Conservation (phyloP, 2,888 invertebrate genomes). For the Amitus sp. region DNA sequence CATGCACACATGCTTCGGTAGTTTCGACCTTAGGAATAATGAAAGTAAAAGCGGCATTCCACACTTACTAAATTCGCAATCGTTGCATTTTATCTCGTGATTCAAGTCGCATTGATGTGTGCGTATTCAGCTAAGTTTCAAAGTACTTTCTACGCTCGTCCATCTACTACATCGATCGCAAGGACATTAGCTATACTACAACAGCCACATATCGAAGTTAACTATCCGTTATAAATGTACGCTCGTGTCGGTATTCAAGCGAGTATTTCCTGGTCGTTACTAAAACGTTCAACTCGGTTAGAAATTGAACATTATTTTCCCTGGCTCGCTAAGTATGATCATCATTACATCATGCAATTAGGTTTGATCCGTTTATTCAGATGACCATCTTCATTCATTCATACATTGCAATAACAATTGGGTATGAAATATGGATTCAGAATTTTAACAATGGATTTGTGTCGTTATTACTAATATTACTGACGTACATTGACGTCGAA, state of each 20-base stretch:
- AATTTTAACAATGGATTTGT: conserved; percentile 36
- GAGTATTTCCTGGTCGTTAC: conserved; percentile 44
- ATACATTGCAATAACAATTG: too few relatives aligned
- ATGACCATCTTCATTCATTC: too few relatives aligned
- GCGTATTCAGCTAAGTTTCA: conserved; percentile 5
- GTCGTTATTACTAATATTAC: conserved; percentile 35
- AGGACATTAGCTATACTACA: too few relatives aligned
- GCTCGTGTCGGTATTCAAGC: conserved; percentile 36
- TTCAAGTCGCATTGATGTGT: conserved; percentile 4
- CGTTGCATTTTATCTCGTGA: not conserved
- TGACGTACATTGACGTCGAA: conserved; percentile 31
- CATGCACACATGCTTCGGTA: too few relatives aligned
- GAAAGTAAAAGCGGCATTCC: conserved; percentile 16
- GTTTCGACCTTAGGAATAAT: too few relatives aligned
- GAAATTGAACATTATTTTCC: conserved; percentile 19
- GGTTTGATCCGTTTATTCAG: conserved; percentile 30
- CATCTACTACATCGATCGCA: too few relatives aligned
- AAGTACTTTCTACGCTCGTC: not conserved
- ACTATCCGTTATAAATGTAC: conserved; percentile 43
- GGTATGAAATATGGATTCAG: too few relatives aligned
- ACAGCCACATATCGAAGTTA: conserved; percentile 15
- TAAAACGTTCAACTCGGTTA: conserved; percentile 44
- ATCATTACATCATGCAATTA: too few relatives aligned
- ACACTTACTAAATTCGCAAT: conserved; percentile 10
- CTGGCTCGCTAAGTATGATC: too few relatives aligned